Evolutionary conservation across 2,888 invertebrate genomes (phyloP), one percentile per base, ranked within the genome.

Genomic region (Nemapogon koenigi): DNA sequence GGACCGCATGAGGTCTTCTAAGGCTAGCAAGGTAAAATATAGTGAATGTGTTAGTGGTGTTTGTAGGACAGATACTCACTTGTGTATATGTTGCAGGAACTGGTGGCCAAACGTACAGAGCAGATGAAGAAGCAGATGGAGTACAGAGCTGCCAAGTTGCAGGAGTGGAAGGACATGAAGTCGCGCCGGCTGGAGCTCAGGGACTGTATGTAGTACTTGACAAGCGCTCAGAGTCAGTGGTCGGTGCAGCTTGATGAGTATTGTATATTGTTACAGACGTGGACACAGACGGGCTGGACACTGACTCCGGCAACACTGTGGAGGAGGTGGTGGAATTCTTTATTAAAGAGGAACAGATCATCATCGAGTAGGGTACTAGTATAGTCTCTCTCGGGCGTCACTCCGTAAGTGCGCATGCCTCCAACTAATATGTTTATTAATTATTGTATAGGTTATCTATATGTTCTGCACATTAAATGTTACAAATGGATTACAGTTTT

Each of bases 241-340:
- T 4, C 26, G 32, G 10, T 25, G 14, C 13, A 36, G 2, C 4
- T 6, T 37, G 22, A 25, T 36, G 26, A 35, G 4, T 19, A 28
- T 42, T 45, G 47, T 55, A 49, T 54, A 57, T 50, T 46, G 48
- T 73, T 76, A 6, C 73, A 96, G 96, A 92, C 66, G 83, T 94
- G 52, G 95, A 97, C 65, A 96, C 97, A n/a, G 96, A 97, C 71
- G 90, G 89, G 62, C 73, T 94, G 51, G 91, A 92, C 63, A 89
- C 90, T 37, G 92, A 94, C 59, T 82, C 85, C 37, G 84, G 85
- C 53, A 94, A 94, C 66, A 87, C 94, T 55, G 94, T 95, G 65
- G 97, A 97, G 64, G 97, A 97, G 82, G 83, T 90, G 60, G 90
- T 97, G 58, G 97, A 97, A 88, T 96, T 97, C 89, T 92, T 97